A percentile compares a stretch with the other conserved stretches of the same genome.
phyloP scores from a whole-genome alignment of 2,888 invertebrate genomes.

The Hyles lineata region DNA sequence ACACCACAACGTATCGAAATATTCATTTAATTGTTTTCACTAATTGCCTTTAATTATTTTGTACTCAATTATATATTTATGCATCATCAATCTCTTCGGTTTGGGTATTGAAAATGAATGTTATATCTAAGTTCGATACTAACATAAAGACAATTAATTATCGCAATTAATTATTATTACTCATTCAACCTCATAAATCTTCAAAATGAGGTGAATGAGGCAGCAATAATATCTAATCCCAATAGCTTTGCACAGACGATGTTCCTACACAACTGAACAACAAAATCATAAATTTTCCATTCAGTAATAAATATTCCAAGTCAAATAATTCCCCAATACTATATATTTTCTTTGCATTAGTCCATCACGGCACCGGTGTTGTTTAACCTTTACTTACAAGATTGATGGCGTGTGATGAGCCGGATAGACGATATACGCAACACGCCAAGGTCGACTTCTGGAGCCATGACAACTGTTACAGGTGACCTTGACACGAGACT shows the following conservation, averaged over 20 bases:
- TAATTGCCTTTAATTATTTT: neutral
- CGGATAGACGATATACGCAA: constrained; percentile 2
- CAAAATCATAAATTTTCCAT: neutral
- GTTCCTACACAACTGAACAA: too few relatives aligned
- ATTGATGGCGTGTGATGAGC: constrained; percentile 23
- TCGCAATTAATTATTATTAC: too few relatives aligned
- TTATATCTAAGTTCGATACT: too few relatives aligned
- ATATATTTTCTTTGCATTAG: neutral
- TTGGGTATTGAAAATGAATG: neutral
- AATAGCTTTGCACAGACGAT: too few relatives aligned
- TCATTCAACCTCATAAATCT: too few relatives aligned
- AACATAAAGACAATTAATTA: too few relatives aligned
- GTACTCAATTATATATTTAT: neutral
- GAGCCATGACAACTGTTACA: neutral
- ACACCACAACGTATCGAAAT: neutral
- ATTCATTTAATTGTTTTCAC: neutral
- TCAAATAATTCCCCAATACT: neutral
- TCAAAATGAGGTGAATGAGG: too few relatives aligned
- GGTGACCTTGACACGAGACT: neutral
- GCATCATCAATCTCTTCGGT: neutral
- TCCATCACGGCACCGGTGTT: neutral
- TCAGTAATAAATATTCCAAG: neutral
- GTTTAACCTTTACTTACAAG: neutral
- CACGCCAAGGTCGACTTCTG: constrained; percentile 8
- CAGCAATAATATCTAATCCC: too few relatives aligned